Evolutionary conservation across 2,888 invertebrate species (phyloP), one percentile per base, ranked within the genome.

Genomic region (Apamea epomidion): DNA sequence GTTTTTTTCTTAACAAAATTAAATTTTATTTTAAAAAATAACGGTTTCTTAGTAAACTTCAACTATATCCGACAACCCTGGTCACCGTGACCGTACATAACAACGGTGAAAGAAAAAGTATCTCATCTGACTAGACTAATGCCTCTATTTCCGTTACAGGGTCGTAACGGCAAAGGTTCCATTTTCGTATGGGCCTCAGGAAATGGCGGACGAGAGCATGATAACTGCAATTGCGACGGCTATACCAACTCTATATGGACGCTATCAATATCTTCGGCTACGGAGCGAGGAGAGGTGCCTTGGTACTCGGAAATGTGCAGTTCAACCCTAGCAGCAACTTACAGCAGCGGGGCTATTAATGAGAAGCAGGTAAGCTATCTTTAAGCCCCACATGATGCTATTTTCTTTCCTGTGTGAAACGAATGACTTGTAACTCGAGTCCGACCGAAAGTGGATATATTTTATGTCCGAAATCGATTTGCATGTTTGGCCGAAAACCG

Each of bases 111-210:
- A 75, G 72, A 79, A 80, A 78, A 76, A 62, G 60, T 68, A 67
- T 32, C 65, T 64, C 67, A 62, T 74, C 74, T 80, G 72, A 74
- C 80, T 25, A 74, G 75, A 88, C 81, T 86, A 84, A 88, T 74
- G 73, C 51, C 48, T 72, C 78, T 86, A 91, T 91, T 42, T 83
- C 81, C 78, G 42, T 65, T 18, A 62, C 94, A 99, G 98, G 99
- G 99, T 81, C 98, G 99, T 12, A 98, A 98, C 87, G 99, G 99
- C 54, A 98, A 98, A 95, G 99, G 99, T 21, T 99, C 99, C 42
- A 99, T 99, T 91, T 99, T 99, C 97, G 99, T 99, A 2, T 99
- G 99, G 99, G 99, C 99, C 0, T 99, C 99, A 0, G 99, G 99
- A 65, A 99, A 99, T 95, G 99, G 99, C 5, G 99, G 99, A 0